These are phyloP conservation scores for Mesocentrotus franciscanus DNA, from an alignment of 53 echinoderm and acorn worm genomes.

Conservation along the genomic window DNA sequence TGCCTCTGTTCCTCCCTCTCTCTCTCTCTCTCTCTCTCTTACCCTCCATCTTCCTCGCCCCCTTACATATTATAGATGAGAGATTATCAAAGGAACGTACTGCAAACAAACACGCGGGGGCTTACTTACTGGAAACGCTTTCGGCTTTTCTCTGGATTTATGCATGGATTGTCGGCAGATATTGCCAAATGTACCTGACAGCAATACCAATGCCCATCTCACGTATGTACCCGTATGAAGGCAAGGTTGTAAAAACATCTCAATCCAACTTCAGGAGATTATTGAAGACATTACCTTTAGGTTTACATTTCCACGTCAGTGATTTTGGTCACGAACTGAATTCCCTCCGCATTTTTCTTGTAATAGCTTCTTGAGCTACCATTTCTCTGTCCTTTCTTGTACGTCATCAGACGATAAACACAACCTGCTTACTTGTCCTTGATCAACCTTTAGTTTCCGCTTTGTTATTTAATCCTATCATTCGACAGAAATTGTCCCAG, in stretches of 20 bases:
- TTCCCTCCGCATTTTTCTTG: not conserved
- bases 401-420: not conserved
- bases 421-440: too few relatives aligned
- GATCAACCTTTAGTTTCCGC: not conserved
- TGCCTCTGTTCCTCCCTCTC: not conserved
- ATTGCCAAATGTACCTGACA: conserved; percentile 5
- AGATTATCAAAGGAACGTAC: not conserved
- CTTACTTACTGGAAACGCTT: not conserved
- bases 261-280: not conserved
- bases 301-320: not conserved
- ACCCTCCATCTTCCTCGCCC: not conserved
- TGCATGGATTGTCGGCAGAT: not conserved
- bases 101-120: not conserved
- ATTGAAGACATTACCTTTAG: not conserved
- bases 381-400: not conserved
- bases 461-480: not conserved
- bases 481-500: not conserved
- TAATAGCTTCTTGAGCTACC: not conserved
- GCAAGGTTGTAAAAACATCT: not conserved
- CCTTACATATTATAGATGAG: not conserved
- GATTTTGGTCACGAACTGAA: not conserved
- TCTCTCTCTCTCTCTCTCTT: not conserved
- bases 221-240: not conserved
- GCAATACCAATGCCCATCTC: not conserved
- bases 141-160: not conserved